phyloP scores from a whole-genome alignment of 2,888 invertebrate species.

The Xanthorhoe spadicearia region DNA sequence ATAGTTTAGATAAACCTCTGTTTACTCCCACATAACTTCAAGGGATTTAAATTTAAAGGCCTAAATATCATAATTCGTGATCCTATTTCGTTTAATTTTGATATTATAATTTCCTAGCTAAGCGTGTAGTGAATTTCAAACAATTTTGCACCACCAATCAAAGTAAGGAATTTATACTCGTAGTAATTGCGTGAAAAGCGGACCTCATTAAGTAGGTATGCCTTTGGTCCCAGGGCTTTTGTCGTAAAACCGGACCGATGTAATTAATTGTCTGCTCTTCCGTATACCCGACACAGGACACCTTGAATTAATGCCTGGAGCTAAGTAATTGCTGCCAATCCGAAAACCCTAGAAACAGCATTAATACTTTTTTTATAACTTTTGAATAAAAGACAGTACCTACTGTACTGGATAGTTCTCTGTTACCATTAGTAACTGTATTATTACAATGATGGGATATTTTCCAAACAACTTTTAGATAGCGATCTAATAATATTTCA shows the following conservation, averaged over 20 bases:
- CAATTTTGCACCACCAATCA: background rate
- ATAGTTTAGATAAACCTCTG: too few relatives aligned
- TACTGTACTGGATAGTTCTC: too few relatives aligned
- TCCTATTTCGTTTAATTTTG: too few relatives aligned
- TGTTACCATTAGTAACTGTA: too few relatives aligned
- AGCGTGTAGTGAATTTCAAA: background rate
- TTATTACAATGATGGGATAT: too few relatives aligned
- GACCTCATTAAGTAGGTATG: conserved; percentile 8
- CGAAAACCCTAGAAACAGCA: background rate
- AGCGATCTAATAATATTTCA: too few relatives aligned
- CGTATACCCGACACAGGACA: conserved; percentile 7
- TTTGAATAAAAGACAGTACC: too few relatives aligned
- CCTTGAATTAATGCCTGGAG: conserved; percentile 10
- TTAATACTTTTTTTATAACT: too few relatives aligned
- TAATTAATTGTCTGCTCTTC: conserved; percentile 19
- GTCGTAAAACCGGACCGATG: conserved; percentile 8
- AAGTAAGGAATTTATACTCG: conserved; percentile 6
- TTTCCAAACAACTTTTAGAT: too few relatives aligned
- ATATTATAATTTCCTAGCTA: background rate
- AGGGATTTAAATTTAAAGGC: too few relatives aligned
- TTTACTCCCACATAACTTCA: too few relatives aligned
- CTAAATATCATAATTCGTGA: too few relatives aligned
- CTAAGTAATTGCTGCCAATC: conserved; percentile 20
- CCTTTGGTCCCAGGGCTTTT: conserved; percentile 2
- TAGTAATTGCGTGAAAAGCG: conserved; percentile 17